phyloP scores from a whole-genome alignment of 92 coral and sea anemone species.

The Heliopora coerulea region DNA sequence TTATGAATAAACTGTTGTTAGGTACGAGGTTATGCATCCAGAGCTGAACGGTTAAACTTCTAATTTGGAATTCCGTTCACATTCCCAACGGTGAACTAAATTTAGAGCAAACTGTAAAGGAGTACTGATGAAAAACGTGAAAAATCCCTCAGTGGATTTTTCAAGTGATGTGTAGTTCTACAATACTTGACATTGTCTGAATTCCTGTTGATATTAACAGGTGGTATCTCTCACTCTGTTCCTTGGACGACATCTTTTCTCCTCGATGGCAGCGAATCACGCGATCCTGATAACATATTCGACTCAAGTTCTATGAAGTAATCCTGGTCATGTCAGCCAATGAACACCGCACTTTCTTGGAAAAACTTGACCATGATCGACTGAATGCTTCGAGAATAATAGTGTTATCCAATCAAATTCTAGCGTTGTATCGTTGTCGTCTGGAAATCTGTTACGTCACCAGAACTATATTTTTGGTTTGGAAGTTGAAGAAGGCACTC shows the following conservation, averaged over 20 bases:
- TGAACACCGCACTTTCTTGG: constrained; percentile 56
- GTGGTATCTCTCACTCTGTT: constrained; percentile 72
- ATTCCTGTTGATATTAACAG: constrained; percentile 33
- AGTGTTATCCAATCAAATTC: constrained; percentile 47
- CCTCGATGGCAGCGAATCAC: constrained; percentile 75
- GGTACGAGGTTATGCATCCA: no score
- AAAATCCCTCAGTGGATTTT: no score
- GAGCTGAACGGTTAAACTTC: no score
- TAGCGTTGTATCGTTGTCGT: constrained; percentile 45
- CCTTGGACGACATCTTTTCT: constrained; percentile 63
- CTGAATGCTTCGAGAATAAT: constrained; percentile 83
- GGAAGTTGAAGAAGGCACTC: constrained; percentile 51
- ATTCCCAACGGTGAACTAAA: no score
- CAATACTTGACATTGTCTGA: no score
- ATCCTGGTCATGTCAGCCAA: constrained; percentile 75
- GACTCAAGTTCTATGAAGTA: constrained; percentile 64
- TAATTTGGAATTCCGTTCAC: no score
- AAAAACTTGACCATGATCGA: constrained; percentile 26
- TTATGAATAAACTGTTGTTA: no score
- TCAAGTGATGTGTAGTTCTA: no score
- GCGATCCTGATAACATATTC: constrained; percentile 73
- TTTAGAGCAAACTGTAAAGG: no score
- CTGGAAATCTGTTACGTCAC: constrained; percentile 67
- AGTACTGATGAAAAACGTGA: no score
- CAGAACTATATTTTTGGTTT: constrained; percentile 66